A percentile compares a stretch with the other conserved stretches of the same genome.
Evolutionary conservation across 2,888 invertebrate genomes (phyloP).

Genomic region (Agapostemon virescens): DNA sequence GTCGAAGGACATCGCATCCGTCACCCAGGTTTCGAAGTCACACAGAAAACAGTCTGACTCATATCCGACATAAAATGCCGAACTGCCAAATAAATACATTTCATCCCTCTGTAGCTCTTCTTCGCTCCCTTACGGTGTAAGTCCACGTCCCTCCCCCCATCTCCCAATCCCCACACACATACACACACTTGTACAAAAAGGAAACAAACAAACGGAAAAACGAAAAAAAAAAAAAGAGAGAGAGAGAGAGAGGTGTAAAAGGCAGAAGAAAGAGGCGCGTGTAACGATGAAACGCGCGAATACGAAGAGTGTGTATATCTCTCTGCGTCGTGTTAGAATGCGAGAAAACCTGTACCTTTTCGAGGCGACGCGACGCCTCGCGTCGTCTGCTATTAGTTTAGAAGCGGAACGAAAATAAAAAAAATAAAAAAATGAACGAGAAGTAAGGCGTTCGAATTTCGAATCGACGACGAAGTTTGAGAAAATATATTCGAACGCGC

Average conservation of each 20-base stretch:
- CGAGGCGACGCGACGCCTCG: slow-evolving; percentile 48
- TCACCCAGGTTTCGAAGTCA: slow-evolving; percentile 58
- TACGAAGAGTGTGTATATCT: slow-evolving; percentile 50
- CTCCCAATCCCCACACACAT: slow-evolving; percentile 15
- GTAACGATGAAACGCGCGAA: slow-evolving; percentile 34
- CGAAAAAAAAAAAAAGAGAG: slow-evolving; percentile 35
- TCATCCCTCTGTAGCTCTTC: slow-evolving; percentile 50
- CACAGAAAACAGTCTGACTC: slow-evolving; percentile 65
- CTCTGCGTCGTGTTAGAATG: slow-evolving; percentile 52
- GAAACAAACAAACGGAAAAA: slow-evolving; percentile 34
- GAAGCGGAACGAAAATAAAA: background rate
- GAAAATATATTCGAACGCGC: slow-evolving; percentile 23
- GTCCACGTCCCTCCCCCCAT: background rate
- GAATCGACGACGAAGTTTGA: slow-evolving; percentile 17
- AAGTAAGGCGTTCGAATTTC: slow-evolving; percentile 22
- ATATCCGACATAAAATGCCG: slow-evolving; percentile 65
- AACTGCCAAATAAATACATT: slow-evolving; percentile 71
- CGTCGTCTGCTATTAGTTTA: slow-evolving; percentile 55
- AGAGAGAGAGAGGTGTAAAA: slow-evolving; percentile 6
- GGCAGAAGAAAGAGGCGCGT: slow-evolving; percentile 11
- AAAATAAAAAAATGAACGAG: background rate
- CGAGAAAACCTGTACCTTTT: slow-evolving; percentile 66
- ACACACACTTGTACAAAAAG: slow-evolving; percentile 61
- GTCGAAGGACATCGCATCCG: slow-evolving; percentile 15
- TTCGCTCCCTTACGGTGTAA: slow-evolving; percentile 61